phyloP scores from a whole-genome alignment of 2,888 invertebrate genomes.

The Reticulitermes lucifugus region DNA sequence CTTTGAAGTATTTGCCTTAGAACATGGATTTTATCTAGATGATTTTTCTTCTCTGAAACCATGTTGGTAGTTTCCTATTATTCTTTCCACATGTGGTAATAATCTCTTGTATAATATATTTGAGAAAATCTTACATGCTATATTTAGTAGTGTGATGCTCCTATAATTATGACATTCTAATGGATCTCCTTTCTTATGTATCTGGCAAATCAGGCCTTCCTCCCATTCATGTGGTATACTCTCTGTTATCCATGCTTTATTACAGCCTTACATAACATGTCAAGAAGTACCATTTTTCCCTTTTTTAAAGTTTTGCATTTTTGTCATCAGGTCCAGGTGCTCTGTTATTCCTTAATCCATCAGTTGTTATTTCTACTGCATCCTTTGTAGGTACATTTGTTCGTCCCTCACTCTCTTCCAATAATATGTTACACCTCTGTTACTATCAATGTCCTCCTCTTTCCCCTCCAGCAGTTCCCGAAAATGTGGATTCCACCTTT shows the following conservation, averaged over 20 bases:
- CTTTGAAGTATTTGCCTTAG: background rate
- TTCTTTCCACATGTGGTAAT: background rate
- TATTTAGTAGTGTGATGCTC: background rate
- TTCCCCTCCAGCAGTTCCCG: too few relatives aligned
- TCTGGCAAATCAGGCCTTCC: background rate
- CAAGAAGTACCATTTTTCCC: background rate
- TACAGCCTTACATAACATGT: background rate
- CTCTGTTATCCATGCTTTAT: background rate
- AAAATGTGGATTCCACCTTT: too few relatives aligned
- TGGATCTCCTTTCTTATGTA: background rate
- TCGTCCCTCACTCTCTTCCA: too few relatives aligned
- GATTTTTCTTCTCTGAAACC: background rate
- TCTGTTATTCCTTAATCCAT: background rate
- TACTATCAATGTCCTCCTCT: too few relatives aligned
- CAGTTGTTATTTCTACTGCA: background rate
- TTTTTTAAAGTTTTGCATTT: background rate
- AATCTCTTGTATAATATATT: background rate
- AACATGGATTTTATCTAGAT: too few relatives aligned
- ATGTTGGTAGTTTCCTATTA: background rate
- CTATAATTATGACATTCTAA: background rate
- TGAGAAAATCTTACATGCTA: background rate
- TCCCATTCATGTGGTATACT: background rate
- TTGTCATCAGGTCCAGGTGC: background rate
- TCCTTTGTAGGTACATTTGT: background rate
- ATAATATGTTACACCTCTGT: too few relatives aligned